phyloP scores from a whole-genome alignment of 2,888 invertebrate genomes.

The Diadegma fenestrale region DNA sequence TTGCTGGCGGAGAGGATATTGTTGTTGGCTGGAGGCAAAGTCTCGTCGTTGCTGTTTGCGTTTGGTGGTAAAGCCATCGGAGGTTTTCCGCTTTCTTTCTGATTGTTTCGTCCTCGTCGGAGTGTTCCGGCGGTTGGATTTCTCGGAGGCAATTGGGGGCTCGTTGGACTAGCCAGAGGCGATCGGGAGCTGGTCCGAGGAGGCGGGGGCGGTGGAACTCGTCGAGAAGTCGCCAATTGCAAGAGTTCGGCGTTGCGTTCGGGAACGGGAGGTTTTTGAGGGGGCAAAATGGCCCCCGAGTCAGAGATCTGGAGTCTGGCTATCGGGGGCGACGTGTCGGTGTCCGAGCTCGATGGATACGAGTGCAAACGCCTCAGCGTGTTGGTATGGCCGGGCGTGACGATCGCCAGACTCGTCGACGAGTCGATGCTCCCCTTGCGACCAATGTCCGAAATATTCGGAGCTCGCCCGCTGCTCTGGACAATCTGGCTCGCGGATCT shows the following conservation, averaged over 20 bases:
- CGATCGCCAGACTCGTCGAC: constrained; percentile 82
- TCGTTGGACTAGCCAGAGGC: constrained; percentile 93
- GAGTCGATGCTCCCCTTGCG: constrained; percentile 87
- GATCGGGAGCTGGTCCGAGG: constrained; percentile 96
- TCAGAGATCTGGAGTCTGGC: constrained; percentile 86
- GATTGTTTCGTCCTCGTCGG: constrained; percentile 82
- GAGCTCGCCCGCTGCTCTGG: constrained; percentile 77
- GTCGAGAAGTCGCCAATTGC: constrained; percentile 89
- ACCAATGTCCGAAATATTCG: constrained; percentile 86
- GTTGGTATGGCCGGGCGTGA: constrained; percentile 72
- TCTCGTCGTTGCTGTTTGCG: constrained; percentile 54
- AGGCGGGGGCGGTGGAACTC: constrained; percentile 96
- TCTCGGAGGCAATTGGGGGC: constrained; percentile 89
- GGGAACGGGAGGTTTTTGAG: constrained; percentile 91
- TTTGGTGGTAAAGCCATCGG: constrained; percentile 80
- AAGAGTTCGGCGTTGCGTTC: constrained; percentile 92
- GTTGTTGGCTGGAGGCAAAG: constrained; percentile 68
- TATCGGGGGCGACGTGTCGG: constrained; percentile 91
- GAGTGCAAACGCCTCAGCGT: constrained; percentile 92
- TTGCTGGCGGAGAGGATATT: constrained; percentile 87
- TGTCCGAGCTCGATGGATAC: constrained; percentile 94
- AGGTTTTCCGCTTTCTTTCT: constrained; percentile 79
- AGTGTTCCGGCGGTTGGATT: constrained; percentile 84
- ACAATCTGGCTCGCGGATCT: constrained; percentile 72
- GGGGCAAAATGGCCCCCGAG: constrained; percentile 83